Percentiles rank a stretch among this genome's conserved stretches.
Evolutionary conservation across 2,797 vertebrate genomes (phyloP).

Genomic region (Etheostoma nigrum): DNA sequence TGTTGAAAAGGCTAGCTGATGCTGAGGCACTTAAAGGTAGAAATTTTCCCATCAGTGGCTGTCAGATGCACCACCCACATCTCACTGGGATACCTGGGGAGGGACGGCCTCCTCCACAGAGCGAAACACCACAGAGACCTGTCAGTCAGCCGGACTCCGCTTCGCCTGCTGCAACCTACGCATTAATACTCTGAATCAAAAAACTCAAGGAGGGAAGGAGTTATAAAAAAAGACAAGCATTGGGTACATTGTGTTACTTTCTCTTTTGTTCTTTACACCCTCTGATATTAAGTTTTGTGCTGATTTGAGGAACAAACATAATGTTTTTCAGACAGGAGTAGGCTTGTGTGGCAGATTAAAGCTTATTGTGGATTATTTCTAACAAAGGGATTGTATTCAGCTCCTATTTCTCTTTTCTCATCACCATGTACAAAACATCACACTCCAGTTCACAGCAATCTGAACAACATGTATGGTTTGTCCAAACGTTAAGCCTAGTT

Average conservation of each 20-base stretch:
- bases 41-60: constrained; percentile 55
- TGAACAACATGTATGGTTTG: too few species aligned
- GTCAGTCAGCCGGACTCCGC: constrained; percentile 28
- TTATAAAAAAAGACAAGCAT: background rate
- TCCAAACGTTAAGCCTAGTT: too few species aligned
- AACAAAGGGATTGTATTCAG: too few species aligned
- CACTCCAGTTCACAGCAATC: too few species aligned
- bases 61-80: constrained; percentile 44
- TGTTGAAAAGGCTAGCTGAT: constrained; percentile 18
- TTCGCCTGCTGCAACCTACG: constrained; percentile 18
- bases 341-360: background rate
- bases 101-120: constrained; percentile 26
- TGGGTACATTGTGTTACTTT: background rate
- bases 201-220: background rate
- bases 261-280: constrained; percentile 20
- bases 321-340: background rate
- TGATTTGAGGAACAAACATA: constrained; percentile 9
- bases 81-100: constrained; percentile 23
- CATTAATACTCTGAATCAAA: background rate
- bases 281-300: background rate
- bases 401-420: too few species aligned
- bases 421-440: too few species aligned
- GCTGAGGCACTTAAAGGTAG: constrained; percentile 21
- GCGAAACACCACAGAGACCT: constrained; percentile 3
- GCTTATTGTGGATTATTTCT: too few species aligned